Evolutionary conservation across 2,113 vertebrate genomes (phyloP).

Genomic region (Panthera tigris): DNA sequence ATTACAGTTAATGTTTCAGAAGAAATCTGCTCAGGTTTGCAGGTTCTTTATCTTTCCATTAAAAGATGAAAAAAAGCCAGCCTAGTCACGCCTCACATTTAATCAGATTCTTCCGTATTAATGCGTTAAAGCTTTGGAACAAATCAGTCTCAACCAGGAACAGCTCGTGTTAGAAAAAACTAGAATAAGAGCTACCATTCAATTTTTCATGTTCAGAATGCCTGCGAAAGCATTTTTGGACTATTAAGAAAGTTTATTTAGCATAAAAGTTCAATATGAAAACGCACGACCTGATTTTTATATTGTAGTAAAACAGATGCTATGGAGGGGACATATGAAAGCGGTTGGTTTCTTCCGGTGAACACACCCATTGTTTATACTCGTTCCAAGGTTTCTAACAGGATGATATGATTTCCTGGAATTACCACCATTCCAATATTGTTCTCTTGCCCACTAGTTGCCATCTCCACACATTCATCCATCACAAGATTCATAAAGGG

Average conservation of each 20-base stretch:
- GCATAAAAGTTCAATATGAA: conserved; percentile 62
- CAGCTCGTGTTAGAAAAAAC: not conserved
- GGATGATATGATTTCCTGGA: conserved; percentile 98
- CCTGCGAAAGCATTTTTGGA: conserved; percentile 23
- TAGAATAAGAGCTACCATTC: not conserved
- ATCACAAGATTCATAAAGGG: too few relatives aligned
- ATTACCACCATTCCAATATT: conserved; percentile 86
- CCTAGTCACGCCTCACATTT: not conserved
- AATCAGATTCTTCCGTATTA: conserved; percentile 1
- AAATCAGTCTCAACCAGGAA: not conserved
- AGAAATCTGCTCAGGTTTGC: not conserved
- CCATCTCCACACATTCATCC: too few relatives aligned
- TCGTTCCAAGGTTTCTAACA: conserved; percentile 98
- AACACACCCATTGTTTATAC: conserved; percentile 82
- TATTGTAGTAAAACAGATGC: not conserved
- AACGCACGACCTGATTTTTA: conserved; percentile 32
- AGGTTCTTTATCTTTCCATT: not conserved
- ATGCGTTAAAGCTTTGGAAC: not conserved
- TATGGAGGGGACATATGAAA: not conserved
- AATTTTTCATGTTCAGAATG: conserved; percentile 2
- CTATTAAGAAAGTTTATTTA: conserved; percentile 83
- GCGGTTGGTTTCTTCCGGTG: not conserved
- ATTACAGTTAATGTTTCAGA: conserved; percentile 16
- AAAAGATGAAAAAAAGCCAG: not conserved
- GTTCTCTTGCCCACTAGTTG: too few relatives aligned